A percentile compares a stretch with the other conserved stretches of the same genome.
Evolutionary conservation across 2,888 invertebrate species (phyloP).

Genomic region (Sesia bembeciformis): DNA sequence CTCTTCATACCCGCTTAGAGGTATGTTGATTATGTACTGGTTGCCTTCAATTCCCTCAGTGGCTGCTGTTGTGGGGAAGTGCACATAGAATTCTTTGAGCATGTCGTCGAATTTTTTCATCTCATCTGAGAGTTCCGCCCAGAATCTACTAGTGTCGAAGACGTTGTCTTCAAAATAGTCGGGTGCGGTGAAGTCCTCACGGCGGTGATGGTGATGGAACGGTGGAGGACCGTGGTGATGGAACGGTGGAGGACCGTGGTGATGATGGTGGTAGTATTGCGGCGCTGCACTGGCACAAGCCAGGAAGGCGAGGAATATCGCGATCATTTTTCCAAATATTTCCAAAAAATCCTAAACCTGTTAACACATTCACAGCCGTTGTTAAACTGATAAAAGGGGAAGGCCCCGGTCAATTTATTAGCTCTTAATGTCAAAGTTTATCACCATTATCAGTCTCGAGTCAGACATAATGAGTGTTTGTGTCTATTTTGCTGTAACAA

Average conservation of each 20-base stretch:
- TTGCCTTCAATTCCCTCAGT: not conserved
- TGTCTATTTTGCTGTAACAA: not conserved
- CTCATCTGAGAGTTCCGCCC: not conserved
- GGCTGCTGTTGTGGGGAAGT: not conserved
- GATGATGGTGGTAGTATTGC: not conserved
- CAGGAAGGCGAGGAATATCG: conserved; percentile 22
- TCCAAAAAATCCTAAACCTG: not conserved
- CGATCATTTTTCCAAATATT: conserved; percentile 25
- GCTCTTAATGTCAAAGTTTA: not conserved
- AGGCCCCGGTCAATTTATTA: not conserved
- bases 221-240: conserved; percentile 4
- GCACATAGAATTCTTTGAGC: not conserved
- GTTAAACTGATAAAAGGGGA: not conserved
- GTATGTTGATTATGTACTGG: not conserved
- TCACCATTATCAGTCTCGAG: not conserved
- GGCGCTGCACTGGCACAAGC: not conserved
- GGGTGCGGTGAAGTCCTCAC: not conserved
- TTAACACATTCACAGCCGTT: not conserved
- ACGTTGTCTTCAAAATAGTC: not conserved
- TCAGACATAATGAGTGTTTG: not conserved
- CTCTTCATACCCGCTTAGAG: not conserved
- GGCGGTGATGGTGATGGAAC: not conserved
- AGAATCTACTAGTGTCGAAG: conserved; percentile 5
- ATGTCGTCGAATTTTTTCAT: conserved; percentile 21
- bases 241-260: not conserved